Evolutionary conservation across 2,888 invertebrate genomes (phyloP).

Genomic region (Ferrisia virgata): DNA sequence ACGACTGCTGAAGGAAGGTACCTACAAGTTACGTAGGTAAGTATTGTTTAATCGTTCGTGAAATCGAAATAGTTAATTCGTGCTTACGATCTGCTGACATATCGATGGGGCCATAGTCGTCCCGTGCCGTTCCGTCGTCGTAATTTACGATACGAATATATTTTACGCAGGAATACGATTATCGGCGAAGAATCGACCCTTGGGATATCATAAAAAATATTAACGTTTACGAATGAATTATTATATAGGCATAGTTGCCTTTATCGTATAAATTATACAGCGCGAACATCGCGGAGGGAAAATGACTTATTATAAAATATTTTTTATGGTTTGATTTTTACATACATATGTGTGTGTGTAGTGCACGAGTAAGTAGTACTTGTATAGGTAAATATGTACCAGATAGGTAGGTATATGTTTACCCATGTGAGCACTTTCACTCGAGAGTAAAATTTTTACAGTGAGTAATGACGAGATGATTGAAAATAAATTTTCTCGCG

Average conservation of each 20-base stretch:
- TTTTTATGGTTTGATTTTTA: not conserved
- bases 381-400: no score
- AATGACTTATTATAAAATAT: constrained; percentile 3
- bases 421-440: not conserved
- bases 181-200: constrained; percentile 14
- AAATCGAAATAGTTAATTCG: not conserved
- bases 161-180: not conserved
- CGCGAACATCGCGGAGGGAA: not conserved
- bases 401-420: no score
- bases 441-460: not conserved
- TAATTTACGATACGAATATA: not conserved
- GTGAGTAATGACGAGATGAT: not conserved
- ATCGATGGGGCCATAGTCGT: not conserved
- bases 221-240: not conserved
- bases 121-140: not conserved
- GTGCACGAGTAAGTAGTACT: no score
- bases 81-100: constrained; percentile 14
- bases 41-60: constrained; percentile 14
- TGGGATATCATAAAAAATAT: constrained; percentile 14
- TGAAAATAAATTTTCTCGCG: not conserved
- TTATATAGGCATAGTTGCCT: not conserved
- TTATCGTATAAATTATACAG: not conserved
- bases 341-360: no score
- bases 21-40: no score
- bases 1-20: no score